Percentiles rank a stretch among this genome's conserved stretches.
Conservation (phyloP, 1,140 invertebrate genomes). For the Microplitis demolitor region DNA sequence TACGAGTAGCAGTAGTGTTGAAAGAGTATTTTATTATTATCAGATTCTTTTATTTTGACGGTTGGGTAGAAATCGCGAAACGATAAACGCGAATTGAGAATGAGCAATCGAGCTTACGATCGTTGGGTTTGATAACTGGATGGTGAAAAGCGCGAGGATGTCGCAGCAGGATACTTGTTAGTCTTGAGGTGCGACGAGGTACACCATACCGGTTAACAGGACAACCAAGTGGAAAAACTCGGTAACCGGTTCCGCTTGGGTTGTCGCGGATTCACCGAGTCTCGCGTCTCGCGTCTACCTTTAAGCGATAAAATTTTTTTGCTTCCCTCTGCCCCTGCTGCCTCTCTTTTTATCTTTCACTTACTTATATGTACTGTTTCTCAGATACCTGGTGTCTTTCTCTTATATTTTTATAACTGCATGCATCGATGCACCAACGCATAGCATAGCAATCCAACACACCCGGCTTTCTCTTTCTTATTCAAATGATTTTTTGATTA, state of each 20-base stretch:
- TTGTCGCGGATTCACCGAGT: conserved; percentile 13
- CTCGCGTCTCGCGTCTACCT: conserved; percentile 15
- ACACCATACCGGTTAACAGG: neutral
- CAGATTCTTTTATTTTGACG: too few relatives aligned
- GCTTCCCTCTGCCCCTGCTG: neutral
- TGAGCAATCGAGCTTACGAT: too few relatives aligned
- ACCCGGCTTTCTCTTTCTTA: conserved; percentile 7
- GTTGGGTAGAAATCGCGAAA: too few relatives aligned
- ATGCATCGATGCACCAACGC: conserved; percentile 9
- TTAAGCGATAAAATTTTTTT: conserved; percentile 13
- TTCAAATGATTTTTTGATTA: conserved; percentile 15
- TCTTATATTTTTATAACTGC: neutral
- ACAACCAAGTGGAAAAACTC: conserved; percentile 18
- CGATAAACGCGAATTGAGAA: too few relatives aligned
- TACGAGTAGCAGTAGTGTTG: too few relatives aligned
- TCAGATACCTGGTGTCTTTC: neutral
- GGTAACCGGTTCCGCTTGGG: conserved; percentile 23
- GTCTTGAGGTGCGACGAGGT: neutral
- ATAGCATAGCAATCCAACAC: neutral
- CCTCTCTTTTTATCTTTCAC: neutral
- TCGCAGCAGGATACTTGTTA: conserved; percentile 1
- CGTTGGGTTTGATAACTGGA: too few relatives aligned
- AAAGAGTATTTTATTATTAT: too few relatives aligned
- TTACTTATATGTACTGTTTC: neutral
- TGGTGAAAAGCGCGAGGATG: conserved; percentile 9